A percentile compares a stretch with the other conserved stretches of the same genome.
These are phyloP conservation scores for Oryzias dopingdopingensis DNA, from an alignment of 2,797 vertebrate species.

Conservation along the genomic window DNA sequence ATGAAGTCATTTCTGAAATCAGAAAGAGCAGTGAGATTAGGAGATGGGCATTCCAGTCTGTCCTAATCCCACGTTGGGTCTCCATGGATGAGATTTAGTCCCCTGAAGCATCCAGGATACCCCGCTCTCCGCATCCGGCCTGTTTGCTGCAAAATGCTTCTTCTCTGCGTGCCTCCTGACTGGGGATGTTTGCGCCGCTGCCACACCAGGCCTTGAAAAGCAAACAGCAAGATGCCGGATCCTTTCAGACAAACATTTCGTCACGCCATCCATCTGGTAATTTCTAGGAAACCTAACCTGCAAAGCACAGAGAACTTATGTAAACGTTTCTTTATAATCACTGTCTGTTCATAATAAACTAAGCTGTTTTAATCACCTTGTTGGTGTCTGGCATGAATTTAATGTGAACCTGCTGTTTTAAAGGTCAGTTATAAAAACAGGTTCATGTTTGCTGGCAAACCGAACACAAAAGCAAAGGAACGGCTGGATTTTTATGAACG, in stretches of 20 bases:
- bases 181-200: constrained; percentile 55
- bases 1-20: background rate
- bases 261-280: constrained; percentile 54
- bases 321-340: constrained; percentile 4
- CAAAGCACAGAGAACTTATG: constrained; percentile 12
- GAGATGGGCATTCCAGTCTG: background rate
- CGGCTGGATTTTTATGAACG: background rate
- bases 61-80: constrained; percentile 55
- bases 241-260: constrained; percentile 65
- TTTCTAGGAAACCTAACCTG: constrained; percentile 45
- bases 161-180: constrained; percentile 18
- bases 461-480: background rate
- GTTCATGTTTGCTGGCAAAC: background rate
- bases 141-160: constrained; percentile 16
- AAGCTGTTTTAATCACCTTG: constrained; percentile 1
- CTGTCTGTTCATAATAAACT: constrained; percentile 4
- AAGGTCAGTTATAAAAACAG: constrained; percentile 1
- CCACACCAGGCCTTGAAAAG: constrained; percentile 53
- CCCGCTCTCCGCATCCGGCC: constrained; percentile 57
- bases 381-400: constrained; percentile 1
- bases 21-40: background rate
- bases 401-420: background rate
- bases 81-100: constrained; percentile 73
- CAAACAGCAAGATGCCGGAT: constrained; percentile 70
- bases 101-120: constrained; percentile 74